These are phyloP conservation scores for Poeciliopsis turneri DNA, from an alignment of 2,797 vertebrate genomes.

Conservation along the genomic window DNA sequence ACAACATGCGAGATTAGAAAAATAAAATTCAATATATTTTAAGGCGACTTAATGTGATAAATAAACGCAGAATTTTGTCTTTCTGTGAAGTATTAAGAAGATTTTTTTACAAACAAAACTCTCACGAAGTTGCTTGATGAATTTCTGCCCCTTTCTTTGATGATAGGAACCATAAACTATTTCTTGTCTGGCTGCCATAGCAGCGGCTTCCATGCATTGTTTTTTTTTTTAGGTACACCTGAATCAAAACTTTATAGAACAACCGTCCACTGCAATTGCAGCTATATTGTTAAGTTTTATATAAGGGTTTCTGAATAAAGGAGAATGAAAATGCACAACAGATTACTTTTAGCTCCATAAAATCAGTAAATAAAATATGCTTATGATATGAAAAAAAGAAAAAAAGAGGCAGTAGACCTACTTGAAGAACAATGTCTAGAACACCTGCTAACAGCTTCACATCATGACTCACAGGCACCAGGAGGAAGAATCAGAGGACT, in stretches of 20 bases:
- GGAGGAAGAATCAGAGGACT: slow-evolving; percentile 16
- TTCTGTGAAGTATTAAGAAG: neutral
- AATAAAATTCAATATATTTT: neutral
- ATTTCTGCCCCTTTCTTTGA: neutral
- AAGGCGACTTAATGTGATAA: neutral
- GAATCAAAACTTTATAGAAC: neutral
- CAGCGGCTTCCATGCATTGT: too few relatives aligned
- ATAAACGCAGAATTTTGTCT: neutral
- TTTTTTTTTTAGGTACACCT: neutral
- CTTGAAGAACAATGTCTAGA: neutral
- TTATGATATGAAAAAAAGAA: neutral
- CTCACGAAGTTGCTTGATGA: neutral
- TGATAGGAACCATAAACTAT: too few relatives aligned
- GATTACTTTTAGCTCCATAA: neutral
- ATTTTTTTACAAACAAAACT: neutral
- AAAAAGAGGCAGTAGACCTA: neutral
- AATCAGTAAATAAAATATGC: neutral
- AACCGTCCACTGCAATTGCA: neutral
- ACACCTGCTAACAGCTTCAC: slow-evolving; percentile 21
- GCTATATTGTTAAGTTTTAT: neutral
- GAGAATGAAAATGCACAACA: neutral
- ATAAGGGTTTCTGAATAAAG: neutral
- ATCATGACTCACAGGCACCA: slow-evolving; percentile 32
- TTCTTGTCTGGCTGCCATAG: too few relatives aligned
- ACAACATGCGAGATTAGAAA: neutral